phyloP scores from a whole-genome alignment of 2,113 vertebrate species.

The Chunga burmeisteri region DNA sequence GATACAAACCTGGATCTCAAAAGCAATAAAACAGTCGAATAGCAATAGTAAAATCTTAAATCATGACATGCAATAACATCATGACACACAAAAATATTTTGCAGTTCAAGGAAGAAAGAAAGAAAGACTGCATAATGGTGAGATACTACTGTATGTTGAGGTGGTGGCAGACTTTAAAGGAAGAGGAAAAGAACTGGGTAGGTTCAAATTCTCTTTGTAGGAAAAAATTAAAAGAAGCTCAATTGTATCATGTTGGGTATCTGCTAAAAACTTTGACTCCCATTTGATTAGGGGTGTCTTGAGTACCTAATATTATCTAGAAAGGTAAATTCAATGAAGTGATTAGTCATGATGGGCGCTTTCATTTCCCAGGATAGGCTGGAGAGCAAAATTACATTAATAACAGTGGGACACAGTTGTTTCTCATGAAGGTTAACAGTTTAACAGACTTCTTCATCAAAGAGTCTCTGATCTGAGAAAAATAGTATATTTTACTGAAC shows the following conservation, averaged over 20 bases:
- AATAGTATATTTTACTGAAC: neutral
- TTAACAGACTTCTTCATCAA: neutral
- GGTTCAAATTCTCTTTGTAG: neutral
- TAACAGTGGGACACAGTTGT: neutral
- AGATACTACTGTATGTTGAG: neutral
- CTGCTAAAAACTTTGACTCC: neutral
- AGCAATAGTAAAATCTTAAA: neutral
- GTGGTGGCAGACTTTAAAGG: neutral
- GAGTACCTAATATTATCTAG: neutral
- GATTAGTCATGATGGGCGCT: neutral
- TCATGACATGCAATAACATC: neutral
- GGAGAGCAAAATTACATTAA: neutral
- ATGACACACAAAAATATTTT: neutral
- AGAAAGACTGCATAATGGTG: neutral
- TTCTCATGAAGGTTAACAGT: neutral
- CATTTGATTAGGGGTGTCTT: neutral
- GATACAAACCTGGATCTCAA: neutral
- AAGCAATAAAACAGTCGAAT: neutral
- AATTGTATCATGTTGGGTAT: neutral
- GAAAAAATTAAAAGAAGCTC: neutral
- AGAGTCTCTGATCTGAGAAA: neutral
- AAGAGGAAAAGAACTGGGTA: neutral
- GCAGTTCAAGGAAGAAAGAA: neutral
- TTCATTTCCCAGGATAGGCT: neutral
- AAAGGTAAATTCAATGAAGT: neutral